These are phyloP conservation scores for Drosophila falleni DNA, from an alignment of 2,888 invertebrate species.

Conservation along the genomic window DNA sequence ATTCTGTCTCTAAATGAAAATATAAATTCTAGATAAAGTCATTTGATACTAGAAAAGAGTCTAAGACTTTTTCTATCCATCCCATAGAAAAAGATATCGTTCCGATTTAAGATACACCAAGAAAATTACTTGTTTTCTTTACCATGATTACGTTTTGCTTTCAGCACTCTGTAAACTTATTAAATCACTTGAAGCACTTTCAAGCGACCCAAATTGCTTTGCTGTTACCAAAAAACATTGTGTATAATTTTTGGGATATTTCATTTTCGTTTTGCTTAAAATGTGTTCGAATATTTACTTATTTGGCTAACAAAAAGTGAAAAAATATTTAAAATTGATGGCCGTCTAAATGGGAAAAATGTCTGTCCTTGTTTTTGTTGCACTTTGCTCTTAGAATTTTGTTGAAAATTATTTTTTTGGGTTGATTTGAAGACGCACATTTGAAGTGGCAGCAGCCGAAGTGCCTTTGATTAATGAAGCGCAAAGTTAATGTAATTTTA, in stretches of 20 bases:
- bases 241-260: conserved; percentile 14
- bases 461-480: conserved; percentile 76
- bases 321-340: conserved; percentile 57
- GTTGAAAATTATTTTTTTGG: conserved; percentile 52
- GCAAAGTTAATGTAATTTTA: conserved; percentile 64
- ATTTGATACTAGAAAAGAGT: background rate
- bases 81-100: background rate
- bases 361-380: conserved; percentile 28
- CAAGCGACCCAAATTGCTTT: conserved; percentile 9
- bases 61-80: background rate
- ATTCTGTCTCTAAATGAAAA: too few species aligned
- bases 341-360: conserved; percentile 40
- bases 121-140: conserved; percentile 7
- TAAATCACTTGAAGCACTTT: conserved; percentile 24
- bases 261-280: conserved; percentile 19
- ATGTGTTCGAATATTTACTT: conserved; percentile 46
- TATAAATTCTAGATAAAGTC: too few species aligned
- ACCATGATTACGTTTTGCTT: conserved; percentile 7
- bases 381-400: conserved; percentile 41
- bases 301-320: conserved; percentile 48
- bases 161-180: conserved; percentile 16
- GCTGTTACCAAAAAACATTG: conserved; percentile 1
- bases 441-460: conserved; percentile 42
- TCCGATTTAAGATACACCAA: background rate
- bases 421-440: conserved; percentile 47